phyloP scores from a whole-genome alignment of 2,888 invertebrate genomes.

The Tuberolachnus salignus region DNA sequence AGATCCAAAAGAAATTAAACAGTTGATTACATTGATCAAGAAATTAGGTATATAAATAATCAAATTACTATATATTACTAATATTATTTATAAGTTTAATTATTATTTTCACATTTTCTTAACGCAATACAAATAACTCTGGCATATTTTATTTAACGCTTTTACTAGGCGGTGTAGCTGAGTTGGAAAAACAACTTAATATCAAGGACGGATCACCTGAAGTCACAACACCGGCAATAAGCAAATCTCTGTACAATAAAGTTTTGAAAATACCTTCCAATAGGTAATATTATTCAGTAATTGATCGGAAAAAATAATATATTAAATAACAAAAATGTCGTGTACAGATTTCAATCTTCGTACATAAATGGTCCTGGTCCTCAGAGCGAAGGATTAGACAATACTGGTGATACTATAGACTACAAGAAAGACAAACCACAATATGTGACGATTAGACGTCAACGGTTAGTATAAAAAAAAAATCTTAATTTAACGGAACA shows the following conservation, averaged over 20 bases:
- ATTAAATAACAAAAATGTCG: background rate
- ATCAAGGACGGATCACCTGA: constrained; percentile 66
- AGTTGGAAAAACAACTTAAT: constrained; percentile 78
- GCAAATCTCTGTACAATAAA: constrained; percentile 77
- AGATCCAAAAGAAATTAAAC: constrained; percentile 80
- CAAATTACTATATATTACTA: too few relatives aligned
- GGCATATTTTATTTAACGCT: too few relatives aligned
- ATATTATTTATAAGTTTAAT: background rate
- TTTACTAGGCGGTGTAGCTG: constrained; percentile 77
- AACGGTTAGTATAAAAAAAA: constrained; percentile 61
- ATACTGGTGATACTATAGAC: constrained; percentile 61
- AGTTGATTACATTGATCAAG: constrained; percentile 80
- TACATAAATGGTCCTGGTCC: constrained; percentile 69
- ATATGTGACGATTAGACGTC: constrained; percentile 75
- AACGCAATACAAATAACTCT: too few relatives aligned
- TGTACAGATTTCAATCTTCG: constrained; percentile 60
- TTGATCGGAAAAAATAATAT: background rate
- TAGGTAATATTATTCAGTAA: constrained; percentile 54
- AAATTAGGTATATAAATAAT: constrained; percentile 72
- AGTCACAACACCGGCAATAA: constrained; percentile 67
- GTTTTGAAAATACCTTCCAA: constrained; percentile 65
- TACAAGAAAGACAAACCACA: constrained; percentile 65
- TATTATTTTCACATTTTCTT: background rate
- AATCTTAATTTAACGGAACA: background rate
- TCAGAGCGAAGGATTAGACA: constrained; percentile 66